Conservation (phyloP, 2,113 vertebrate species). For the Puffinus mauretanicus region DNA sequence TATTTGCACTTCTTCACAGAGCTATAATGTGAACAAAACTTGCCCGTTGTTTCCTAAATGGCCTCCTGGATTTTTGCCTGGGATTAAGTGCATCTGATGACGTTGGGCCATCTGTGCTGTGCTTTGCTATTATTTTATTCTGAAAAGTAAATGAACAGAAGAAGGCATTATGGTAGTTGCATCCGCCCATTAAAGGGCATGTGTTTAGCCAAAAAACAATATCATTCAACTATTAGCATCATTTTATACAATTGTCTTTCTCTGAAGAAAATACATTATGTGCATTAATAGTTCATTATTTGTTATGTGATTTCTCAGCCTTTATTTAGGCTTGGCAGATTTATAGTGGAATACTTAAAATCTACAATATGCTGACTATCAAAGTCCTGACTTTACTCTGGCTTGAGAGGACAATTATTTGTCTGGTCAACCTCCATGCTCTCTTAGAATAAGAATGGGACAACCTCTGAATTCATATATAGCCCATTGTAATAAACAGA, state of each 20-base stretch:
- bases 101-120: background rate
- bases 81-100: background rate
- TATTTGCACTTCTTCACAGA: background rate
- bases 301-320: background rate
- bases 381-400: background rate
- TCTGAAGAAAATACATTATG: conserved; percentile 1
- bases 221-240: background rate
- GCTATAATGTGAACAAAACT: background rate
- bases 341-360: background rate
- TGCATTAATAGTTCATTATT: background rate
- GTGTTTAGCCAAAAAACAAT: background rate
- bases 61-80: conserved; percentile 16
- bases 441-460: background rate
- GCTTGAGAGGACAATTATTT: background rate
- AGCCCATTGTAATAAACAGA: background rate
- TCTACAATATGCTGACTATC: background rate
- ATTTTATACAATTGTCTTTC: background rate
- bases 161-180: background rate
- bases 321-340: background rate
- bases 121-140: conserved; percentile 9
- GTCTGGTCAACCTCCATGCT: background rate
- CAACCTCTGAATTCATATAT: background rate
- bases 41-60: background rate
- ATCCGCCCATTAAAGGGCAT: background rate
- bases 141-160: conserved; percentile 12